phyloP scores from a whole-genome alignment of 2,888 invertebrate species.

The Achlya flavicornis region DNA sequence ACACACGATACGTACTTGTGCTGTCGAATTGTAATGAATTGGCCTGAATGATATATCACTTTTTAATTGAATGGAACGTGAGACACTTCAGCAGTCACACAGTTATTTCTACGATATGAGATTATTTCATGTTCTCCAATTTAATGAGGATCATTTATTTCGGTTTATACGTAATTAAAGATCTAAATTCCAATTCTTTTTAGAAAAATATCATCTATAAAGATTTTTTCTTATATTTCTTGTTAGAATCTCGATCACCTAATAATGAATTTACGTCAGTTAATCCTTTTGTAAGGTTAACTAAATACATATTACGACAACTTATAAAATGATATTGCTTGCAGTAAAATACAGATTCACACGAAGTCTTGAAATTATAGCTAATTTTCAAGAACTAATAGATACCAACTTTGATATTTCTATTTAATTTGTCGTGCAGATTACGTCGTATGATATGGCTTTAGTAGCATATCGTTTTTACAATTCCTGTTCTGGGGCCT shows the following conservation, averaged over 20 bases:
- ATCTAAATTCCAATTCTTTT: too few relatives aligned
- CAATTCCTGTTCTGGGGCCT: constrained; percentile 12
- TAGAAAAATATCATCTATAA: too few relatives aligned
- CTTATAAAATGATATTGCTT: too few relatives aligned
- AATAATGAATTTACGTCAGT: too few relatives aligned
- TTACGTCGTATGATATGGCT: background rate
- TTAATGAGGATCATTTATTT: background rate
- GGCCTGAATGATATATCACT: constrained; percentile 11
- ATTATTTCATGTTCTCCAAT: background rate
- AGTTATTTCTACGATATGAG: background rate
- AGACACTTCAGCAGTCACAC: constrained; percentile 17
- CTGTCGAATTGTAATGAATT: constrained; percentile 29
- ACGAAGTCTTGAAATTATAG: too few relatives aligned
- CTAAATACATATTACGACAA: too few relatives aligned
- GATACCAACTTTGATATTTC: background rate
- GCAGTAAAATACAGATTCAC: too few relatives aligned
- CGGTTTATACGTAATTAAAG: background rate
- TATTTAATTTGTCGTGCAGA: background rate
- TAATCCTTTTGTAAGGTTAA: too few relatives aligned
- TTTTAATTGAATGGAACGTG: constrained; percentile 1
- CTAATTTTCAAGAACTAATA: background rate
- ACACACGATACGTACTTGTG: constrained; percentile 22
- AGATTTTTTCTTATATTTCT: too few relatives aligned
- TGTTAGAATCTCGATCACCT: too few relatives aligned
- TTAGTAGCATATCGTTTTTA: constrained; percentile 1